A percentile compares a stretch with the other conserved stretches of the same genome.
Evolutionary conservation across 2,797 vertebrate species (phyloP).

Genomic region (Anniella stebbinsi): DNA sequence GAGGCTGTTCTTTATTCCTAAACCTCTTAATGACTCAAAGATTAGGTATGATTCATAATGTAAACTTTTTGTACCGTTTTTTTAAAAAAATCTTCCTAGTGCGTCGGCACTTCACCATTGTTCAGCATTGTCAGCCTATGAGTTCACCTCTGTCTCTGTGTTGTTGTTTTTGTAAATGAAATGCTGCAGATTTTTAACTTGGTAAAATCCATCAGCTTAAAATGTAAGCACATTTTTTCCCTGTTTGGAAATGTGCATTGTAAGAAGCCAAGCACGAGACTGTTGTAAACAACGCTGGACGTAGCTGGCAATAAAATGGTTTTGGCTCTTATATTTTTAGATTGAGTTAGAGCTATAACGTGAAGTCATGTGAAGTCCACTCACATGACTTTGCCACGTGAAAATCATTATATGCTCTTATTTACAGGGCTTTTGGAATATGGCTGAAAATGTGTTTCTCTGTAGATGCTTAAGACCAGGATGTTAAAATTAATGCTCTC

Average conservation of each 20-base stretch:
- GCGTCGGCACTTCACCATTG: neutral
- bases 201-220: conserved; percentile 1
- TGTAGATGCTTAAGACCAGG: conserved; percentile 41
- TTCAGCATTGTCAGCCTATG: neutral
- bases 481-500: conserved; percentile 58
- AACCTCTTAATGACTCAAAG: neutral
- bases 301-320: conserved; percentile 36
- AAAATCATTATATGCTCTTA: conserved; percentile 54
- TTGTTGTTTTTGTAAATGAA: conserved; percentile 4
- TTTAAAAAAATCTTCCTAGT: conserved; percentile 4
- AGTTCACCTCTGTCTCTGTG: conserved; percentile 1
- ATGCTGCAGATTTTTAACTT: conserved; percentile 34
- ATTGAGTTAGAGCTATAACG: conserved; percentile 24
- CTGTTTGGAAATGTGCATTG: conserved; percentile 33
- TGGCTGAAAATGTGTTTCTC: conserved; percentile 56
- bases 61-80: neutral
- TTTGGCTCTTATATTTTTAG: conserved; percentile 50
- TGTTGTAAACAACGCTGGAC: conserved; percentile 38
- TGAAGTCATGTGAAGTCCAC: conserved; percentile 41
- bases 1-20: neutral
- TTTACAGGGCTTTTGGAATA: conserved; percentile 36
- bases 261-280: conserved; percentile 26
- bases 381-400: conserved; percentile 52
- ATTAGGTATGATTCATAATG: conserved; percentile 10
- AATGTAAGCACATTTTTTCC: conserved; percentile 14